A percentile compares a stretch with the other conserved stretches of the same genome.
phyloP scores from a whole-genome alignment of 2,113 vertebrate species.

The Vanacampus margaritifer region DNA sequence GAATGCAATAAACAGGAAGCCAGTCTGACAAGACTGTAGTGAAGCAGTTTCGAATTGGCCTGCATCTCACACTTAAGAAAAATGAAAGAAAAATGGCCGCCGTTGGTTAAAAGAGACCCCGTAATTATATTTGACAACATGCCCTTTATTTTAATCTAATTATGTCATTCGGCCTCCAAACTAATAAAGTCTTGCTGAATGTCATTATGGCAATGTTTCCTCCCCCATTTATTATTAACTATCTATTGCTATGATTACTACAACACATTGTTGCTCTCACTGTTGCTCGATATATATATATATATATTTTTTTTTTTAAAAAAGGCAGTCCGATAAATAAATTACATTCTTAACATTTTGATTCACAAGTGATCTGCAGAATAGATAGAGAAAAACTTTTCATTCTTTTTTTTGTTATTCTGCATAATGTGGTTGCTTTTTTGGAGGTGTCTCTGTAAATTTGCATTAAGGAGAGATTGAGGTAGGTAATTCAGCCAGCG shows the following conservation, averaged over 20 bases:
- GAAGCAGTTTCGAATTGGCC: background rate
- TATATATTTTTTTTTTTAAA: no score
- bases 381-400: background rate
- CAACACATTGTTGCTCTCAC: background rate
- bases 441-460: background rate
- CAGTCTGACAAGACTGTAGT: conserved; percentile 7
- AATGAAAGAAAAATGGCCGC: no score
- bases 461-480: no score
- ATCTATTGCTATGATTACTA: background rate
- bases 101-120: conserved; percentile 39
- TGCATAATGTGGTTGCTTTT: background rate
- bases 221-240: background rate
- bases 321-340: background rate
- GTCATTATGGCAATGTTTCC: conserved; percentile 37
- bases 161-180: conserved; percentile 49
- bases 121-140: conserved; percentile 55
- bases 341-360: conserved; percentile 1
- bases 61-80: conserved; percentile 9
- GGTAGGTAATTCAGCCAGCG: no score
- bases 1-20: background rate
- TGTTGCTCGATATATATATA: background rate
- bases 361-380: background rate
- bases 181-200: conserved; percentile 40
- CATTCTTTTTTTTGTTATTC: no score
- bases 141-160: conserved; percentile 59